Conservation (phyloP, 2,113 vertebrate genomes). For the Tachycineta bicolor region DNA sequence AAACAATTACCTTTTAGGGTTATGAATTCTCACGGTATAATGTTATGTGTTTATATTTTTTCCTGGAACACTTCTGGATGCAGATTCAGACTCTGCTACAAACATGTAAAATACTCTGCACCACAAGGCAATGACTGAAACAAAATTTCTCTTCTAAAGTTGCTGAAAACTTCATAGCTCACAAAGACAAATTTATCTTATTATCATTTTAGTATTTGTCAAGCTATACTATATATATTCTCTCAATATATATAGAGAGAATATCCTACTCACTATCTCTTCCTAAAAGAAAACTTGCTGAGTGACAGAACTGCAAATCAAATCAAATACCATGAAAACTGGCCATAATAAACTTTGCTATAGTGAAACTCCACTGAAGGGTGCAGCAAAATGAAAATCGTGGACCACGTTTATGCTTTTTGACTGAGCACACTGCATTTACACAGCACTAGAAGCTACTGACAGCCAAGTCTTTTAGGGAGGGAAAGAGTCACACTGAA, state of each 20-base stretch:
- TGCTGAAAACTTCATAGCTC: constrained; percentile 17
- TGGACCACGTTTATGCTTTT: background rate
- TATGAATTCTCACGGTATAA: constrained; percentile 21
- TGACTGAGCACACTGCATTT: background rate
- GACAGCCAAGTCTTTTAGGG: background rate
- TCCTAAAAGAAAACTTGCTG: constrained; percentile 22
- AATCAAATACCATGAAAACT: background rate
- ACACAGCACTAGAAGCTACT: background rate
- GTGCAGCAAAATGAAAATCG: background rate
- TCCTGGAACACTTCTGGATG: constrained; percentile 13
- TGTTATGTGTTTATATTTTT: constrained; percentile 17
- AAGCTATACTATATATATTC: background rate
- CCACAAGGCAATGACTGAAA: background rate
- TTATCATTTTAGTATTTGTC: background rate
- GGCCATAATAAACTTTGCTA: background rate
- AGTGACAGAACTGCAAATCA: constrained; percentile 31
- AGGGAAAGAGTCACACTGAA: background rate
- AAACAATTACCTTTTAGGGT: constrained; percentile 19
- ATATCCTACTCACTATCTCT: background rate
- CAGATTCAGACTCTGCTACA: background rate
- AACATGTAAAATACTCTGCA: background rate
- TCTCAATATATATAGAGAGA: background rate
- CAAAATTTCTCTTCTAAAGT: background rate
- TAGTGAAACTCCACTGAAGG: background rate
- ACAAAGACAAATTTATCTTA: background rate